A percentile compares a stretch with the other conserved stretches of the same genome.
Evolutionary conservation across 2,113 vertebrate species (phyloP).

Genomic region (Coptodon bakossiorum): DNA sequence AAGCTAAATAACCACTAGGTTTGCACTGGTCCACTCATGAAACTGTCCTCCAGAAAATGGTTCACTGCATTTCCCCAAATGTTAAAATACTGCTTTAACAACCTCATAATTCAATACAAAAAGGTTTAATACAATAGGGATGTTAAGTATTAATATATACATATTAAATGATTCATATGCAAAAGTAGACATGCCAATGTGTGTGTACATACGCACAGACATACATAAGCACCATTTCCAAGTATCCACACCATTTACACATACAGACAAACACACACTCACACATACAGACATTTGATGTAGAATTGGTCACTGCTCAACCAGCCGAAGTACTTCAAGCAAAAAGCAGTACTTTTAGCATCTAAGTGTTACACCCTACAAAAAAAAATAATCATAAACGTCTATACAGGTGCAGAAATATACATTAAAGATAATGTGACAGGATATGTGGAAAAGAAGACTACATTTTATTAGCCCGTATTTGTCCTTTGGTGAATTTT

Average conservation of each 20-base stretch:
- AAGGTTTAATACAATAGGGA: neutral
- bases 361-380: neutral
- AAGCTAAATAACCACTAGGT: neutral
- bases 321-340: conserved; percentile 70
- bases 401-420: conserved; percentile 7
- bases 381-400: neutral
- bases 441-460: conserved; percentile 9
- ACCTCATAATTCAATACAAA: neutral
- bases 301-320: conserved; percentile 74
- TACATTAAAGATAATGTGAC: conserved; percentile 2
- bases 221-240: conserved; percentile 1
- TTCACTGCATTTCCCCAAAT: neutral
- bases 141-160: conserved; percentile 28
- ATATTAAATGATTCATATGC: neutral
- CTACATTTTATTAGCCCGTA: neutral
- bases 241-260: neutral
- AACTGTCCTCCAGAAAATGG: neutral
- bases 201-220: neutral
- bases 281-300: neutral
- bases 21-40: neutral
- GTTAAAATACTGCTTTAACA: neutral
- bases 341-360: conserved; percentile 56
- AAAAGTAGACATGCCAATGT: conserved; percentile 26
- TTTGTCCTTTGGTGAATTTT: conserved; percentile 16
- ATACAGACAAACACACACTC: neutral